A percentile compares a stretch with the other conserved stretches of the same genome.
These are phyloP conservation scores for Mesoclemmys tuberculata DNA, from an alignment of 2,113 vertebrate genomes.

Conservation along the genomic window DNA sequence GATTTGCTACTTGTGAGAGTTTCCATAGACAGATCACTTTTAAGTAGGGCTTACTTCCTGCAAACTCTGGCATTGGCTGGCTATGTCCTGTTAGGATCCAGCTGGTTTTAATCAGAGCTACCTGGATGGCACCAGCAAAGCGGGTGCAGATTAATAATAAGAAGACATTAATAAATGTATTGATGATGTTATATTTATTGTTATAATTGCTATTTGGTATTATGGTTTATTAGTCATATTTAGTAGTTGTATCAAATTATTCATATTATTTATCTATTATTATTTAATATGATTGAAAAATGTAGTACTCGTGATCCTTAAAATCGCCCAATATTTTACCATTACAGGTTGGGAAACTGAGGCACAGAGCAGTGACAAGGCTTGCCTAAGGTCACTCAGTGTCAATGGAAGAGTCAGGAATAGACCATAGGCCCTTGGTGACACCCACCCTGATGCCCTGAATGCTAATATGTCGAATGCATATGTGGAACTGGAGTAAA, in stretches of 20 bases:
- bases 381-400: not conserved
- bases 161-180: not conserved
- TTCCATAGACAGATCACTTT: not conserved
- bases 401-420: not conserved
- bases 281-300: not conserved
- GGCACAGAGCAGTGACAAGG: not conserved
- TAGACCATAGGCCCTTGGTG: not conserved
- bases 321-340: not conserved
- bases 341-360: not conserved
- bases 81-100: not conserved
- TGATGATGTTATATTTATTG: too few species aligned
- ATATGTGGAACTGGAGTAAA: not conserved
- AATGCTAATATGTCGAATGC: accelerated
- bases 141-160: not conserved
- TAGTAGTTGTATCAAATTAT: not conserved
- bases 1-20: not conserved
- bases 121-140: not conserved
- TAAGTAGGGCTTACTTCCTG: not conserved
- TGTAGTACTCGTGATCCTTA: not conserved
- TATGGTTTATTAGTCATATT: not conserved
- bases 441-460: not conserved
- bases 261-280: not conserved
- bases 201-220: not conserved
- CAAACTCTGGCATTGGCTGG: not conserved
- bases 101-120: not conserved